Evolutionary conservation across 2,888 invertebrate species (phyloP), one percentile per base, ranked within the genome.

Genomic region (Meloe dianella): DNA sequence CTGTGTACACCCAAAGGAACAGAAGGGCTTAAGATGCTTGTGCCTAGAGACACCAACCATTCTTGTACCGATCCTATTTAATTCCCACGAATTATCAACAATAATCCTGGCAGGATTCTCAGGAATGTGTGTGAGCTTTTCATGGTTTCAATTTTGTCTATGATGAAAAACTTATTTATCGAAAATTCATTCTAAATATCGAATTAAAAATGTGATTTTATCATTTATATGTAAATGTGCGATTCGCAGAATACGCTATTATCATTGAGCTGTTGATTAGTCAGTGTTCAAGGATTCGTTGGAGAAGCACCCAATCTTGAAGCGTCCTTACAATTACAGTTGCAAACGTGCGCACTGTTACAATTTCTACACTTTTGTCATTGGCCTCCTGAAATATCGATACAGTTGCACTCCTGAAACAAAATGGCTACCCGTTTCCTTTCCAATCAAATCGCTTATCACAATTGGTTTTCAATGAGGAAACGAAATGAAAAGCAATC

Each of bases 301-400:
- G 12, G 20, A 47, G 47, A 20, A 24, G 54, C 24, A 27, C 27
- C 54, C 54, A 54, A 54, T 54, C 24, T 54, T 54, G 54, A 20
- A 41, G 60, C 61, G 54, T 47, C 27, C 17, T 24, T 51, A 54
- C 54, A 56, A 51, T 54, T 56, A 61, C 12, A 54, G 30, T 61
- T 61, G 17, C 54, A 29, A 38, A 17, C 54, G 54, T 35, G 61
- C 61, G 54, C 61, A 61, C 27, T 61, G 56, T 61, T 56, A 30
- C 61, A 54, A 5, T 61, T 29, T 8, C 17, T 29, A 61, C 29
- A 61, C 20, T 61, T 47, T 56, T 61, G 56, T 54, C 56, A 61
- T 61, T 61, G 61, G 61, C 30, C 56, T 54, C 54, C 61, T 61
- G 61, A 54, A 54, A 54, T 61, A 29, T 56, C 51, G 61, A 29